These are phyloP conservation scores for Alaudala cheleensis DNA, from an alignment of 2,113 vertebrate species.

Conservation along the genomic window DNA sequence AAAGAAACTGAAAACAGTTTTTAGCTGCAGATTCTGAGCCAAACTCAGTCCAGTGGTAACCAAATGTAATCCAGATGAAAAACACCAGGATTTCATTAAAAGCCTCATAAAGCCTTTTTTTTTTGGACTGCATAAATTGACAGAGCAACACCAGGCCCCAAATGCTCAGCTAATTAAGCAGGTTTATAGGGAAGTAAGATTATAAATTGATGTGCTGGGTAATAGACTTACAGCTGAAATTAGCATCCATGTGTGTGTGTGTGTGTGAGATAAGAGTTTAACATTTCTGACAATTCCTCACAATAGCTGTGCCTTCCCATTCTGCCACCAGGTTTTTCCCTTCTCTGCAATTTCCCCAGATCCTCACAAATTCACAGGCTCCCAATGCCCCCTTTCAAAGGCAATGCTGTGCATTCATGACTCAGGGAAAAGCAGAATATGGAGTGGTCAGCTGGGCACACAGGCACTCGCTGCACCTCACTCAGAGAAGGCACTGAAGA, in stretches of 20 bases:
- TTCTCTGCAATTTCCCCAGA: background rate
- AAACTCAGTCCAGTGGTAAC: background rate
- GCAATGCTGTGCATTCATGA: background rate
- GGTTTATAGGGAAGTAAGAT: background rate
- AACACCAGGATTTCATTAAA: background rate
- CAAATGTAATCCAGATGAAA: background rate
- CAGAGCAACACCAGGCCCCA: background rate
- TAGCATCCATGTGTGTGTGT: background rate
- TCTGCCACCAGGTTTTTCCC: background rate
- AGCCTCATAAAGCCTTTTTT: background rate
- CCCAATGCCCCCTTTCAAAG: background rate
- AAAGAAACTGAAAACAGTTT: background rate
- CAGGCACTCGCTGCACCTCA: background rate
- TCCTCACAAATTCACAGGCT: background rate
- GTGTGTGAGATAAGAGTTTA: background rate
- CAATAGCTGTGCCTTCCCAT: background rate
- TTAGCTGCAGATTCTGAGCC: background rate
- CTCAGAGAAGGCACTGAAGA: background rate
- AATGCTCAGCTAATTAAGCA: conserved; percentile 2
- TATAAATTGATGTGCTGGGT: background rate
- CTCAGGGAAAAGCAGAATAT: background rate
- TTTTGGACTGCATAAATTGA: background rate
- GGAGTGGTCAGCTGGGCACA: background rate
- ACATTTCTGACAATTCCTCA: background rate
- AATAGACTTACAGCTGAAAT: background rate